Conservation (phyloP, 1,140 invertebrate species). For the Helicoverpa armigera region DNA sequence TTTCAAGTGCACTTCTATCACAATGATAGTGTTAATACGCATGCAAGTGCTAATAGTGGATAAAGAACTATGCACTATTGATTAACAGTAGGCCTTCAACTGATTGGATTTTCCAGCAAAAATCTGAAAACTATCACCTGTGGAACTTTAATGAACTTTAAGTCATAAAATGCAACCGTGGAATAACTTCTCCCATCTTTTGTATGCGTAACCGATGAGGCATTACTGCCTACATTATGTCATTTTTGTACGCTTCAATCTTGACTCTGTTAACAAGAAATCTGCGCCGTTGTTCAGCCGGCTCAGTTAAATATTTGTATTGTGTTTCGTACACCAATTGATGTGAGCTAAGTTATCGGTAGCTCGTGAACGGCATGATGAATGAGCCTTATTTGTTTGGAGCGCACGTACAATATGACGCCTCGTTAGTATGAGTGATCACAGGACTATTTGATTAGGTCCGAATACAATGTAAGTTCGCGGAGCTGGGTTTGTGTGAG, state of each 20-base stretch:
- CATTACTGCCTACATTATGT: constrained; percentile 34
- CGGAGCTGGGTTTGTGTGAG: neutral
- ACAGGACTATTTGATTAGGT: neutral
- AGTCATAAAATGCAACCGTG: neutral
- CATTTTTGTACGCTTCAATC: constrained; percentile 23
- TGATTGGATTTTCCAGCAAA: no score
- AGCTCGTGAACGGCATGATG: constrained; percentile 22
- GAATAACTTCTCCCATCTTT: constrained; percentile 4
- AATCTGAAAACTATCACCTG: neutral
- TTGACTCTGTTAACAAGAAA: constrained; percentile 13
- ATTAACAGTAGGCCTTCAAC: no score
- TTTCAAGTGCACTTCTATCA: no score
- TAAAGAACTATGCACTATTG: no score
- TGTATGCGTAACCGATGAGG: constrained; percentile 36
- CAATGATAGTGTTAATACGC: no score
- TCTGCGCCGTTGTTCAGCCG: neutral
- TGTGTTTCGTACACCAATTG: constrained; percentile 8
- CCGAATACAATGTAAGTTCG: neutral
- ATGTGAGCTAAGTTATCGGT: constrained; percentile 19
- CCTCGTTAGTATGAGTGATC: constrained; percentile 33
- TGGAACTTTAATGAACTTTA: neutral
- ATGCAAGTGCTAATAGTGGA: no score
- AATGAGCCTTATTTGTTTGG: constrained; percentile 31
- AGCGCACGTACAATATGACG: constrained; percentile 11
- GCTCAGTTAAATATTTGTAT: constrained; percentile 28